Evolutionary conservation across 2,797 vertebrate genomes (phyloP), one percentile per base, ranked within the genome.

Genomic region (Zenarchopterus dispar): DNA sequence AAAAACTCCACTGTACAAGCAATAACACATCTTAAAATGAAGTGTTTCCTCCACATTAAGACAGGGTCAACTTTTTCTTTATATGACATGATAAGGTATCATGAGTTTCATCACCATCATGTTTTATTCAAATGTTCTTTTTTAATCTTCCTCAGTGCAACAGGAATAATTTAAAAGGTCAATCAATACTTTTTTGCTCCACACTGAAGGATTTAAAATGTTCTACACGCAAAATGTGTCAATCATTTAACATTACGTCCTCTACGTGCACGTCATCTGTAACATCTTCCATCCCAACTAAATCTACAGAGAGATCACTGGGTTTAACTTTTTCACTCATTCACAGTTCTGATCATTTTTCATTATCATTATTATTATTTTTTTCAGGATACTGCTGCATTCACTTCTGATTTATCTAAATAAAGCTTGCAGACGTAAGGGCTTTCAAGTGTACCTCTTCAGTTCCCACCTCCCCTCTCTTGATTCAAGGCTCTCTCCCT

Each of bases 111-210:
- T 73, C 46, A 77, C 74, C 46, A 28, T 72, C 80, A 84, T 82
- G 75, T 81, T 82, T 86, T 73, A 84, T 85, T 86, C 68, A 84
- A 64, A 81, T 63, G 46, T 53, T 73, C 56, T 60, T 74, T 89
- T 80, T 82, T 80, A 77, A 83, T 87, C 67, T 80, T 71, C 63
- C 60, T 74, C 68, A 78, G 58, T 70, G 74, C 62, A 82, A 81
- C 65, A 76, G 28, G 47, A 82, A 74, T 80, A 75, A 81, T 82
- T 80, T 56, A 80, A 76, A 63, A 77, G 69, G 64, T 82, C 75
- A 83, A 84, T 87, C 84, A 80, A 87, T 86, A 81, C 56, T 84
- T 81, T 67, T 78, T 73, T 75, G 26, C 53, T 42, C 59, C 48
- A 63, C 67, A 61, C 63, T 22, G 19, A 23, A 44, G 47, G n/a